Conservation (phyloP, 2,797 vertebrate species). For the Rhabdomys pumilio region DNA sequence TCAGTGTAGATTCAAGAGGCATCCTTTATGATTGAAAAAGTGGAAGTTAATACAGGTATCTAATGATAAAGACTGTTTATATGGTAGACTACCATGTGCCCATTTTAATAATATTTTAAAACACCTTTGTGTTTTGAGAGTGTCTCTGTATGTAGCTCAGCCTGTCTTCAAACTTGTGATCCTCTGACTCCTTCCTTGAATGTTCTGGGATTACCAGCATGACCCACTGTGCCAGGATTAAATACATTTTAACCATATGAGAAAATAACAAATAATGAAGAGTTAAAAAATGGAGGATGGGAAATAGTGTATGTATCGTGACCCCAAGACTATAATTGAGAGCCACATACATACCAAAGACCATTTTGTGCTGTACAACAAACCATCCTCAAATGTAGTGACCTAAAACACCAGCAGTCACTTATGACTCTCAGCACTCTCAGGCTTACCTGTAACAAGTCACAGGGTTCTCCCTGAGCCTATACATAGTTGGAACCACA, state of each 20-base stretch:
- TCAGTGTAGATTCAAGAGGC: not conserved
- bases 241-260: not conserved
- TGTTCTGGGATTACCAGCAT: not conserved
- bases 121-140: not conserved
- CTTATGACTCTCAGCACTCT: slow-evolving; percentile 16
- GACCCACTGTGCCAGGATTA: not conserved
- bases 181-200: not conserved
- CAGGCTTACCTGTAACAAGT: not conserved
- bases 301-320: not conserved
- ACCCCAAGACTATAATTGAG: not conserved
- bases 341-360: not conserved
- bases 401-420: not conserved
- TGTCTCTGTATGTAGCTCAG: not conserved
- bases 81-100: not conserved
- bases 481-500: slow-evolving; percentile 34
- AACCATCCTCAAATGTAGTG: not conserved
- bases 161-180: not conserved
- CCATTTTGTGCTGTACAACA: slow-evolving; percentile 46
- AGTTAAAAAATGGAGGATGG: not conserved
- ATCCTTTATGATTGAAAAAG: slow-evolving; percentile 30
- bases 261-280: slow-evolving; percentile 44
- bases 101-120: not conserved
- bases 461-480: slow-evolving; percentile 38
- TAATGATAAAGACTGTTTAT: slow-evolving; percentile 17
- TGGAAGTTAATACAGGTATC: slow-evolving; percentile 24